phyloP scores from a whole-genome alignment of 2,797 vertebrate species.

The Lithobates pipiens region DNA sequence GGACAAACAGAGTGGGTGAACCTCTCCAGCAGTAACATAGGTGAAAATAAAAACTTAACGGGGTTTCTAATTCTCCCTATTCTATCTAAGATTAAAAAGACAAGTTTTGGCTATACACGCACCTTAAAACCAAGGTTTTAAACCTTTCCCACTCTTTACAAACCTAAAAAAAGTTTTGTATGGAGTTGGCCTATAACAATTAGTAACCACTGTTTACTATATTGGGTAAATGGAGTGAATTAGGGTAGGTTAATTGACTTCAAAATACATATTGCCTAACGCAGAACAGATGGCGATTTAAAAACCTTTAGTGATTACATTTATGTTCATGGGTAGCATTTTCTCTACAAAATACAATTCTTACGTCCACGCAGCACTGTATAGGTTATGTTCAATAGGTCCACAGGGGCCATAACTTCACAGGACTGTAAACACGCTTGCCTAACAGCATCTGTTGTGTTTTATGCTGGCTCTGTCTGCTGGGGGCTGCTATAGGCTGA shows the following conservation, averaged over 20 bases:
- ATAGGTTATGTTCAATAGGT: conserved; percentile 66
- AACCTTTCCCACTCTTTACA: too few relatives aligned
- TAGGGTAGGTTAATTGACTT: not conserved
- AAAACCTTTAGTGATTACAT: conserved; percentile 15
- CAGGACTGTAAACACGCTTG: conserved; percentile 68
- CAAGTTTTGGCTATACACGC: too few relatives aligned
- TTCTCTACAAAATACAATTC: conserved; percentile 1
- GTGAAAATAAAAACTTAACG: too few relatives aligned
- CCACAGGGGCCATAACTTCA: conserved; percentile 65
- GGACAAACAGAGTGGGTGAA: too few relatives aligned
- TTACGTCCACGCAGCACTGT: not conserved
- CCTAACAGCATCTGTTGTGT: conserved; percentile 75
- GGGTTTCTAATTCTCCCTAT: too few relatives aligned
- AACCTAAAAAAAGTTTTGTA: too few relatives aligned
- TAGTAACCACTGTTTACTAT: too few relatives aligned
- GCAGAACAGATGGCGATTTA: conserved; percentile 14
- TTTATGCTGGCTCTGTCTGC: conserved; percentile 70
- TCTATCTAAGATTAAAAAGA: too few relatives aligned
- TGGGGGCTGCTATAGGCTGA: conserved; percentile 73
- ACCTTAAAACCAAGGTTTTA: too few relatives aligned
- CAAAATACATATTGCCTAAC: conserved; percentile 1
- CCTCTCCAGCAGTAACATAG: too few relatives aligned
- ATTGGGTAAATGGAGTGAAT: not conserved
- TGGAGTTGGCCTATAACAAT: too few relatives aligned
- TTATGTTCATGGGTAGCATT: conserved; percentile 5